Evolutionary conservation across 2,888 invertebrate genomes (phyloP).

Genomic region (Phragmatobia fuliginosa): DNA sequence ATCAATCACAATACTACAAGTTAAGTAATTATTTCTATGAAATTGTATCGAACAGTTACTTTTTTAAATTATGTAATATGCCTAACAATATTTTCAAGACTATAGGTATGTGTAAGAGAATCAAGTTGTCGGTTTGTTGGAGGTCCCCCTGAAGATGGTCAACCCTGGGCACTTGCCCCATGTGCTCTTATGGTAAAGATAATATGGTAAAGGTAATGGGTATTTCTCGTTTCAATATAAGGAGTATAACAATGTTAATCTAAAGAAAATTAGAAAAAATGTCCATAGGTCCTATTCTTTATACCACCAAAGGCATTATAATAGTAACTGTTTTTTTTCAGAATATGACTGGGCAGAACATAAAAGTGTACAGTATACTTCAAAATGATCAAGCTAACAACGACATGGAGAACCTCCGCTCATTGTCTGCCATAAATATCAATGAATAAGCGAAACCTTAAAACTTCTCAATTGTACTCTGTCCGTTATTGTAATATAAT

Average conservation of each 20-base stretch:
- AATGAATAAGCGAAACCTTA: not conserved
- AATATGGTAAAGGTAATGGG: too few relatives aligned
- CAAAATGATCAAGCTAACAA: slow-evolving; percentile 35
- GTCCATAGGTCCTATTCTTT: not conserved
- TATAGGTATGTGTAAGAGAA: too few relatives aligned
- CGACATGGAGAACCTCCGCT: not conserved
- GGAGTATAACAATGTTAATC: not conserved
- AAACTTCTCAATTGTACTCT: not conserved
- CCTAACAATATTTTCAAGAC: too few relatives aligned
- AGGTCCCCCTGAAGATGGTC: too few relatives aligned
- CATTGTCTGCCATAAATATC: not conserved
- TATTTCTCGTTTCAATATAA: too few relatives aligned
- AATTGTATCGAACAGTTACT: too few relatives aligned
- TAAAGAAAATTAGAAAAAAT: not conserved
- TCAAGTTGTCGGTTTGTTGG: too few relatives aligned
- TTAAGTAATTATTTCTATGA: too few relatives aligned
- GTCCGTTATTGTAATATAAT: not conserved
- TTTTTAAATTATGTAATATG: too few relatives aligned
- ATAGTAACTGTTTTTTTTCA: slow-evolving; percentile 53
- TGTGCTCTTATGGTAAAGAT: too few relatives aligned
- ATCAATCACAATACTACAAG: too few relatives aligned
- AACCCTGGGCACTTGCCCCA: too few relatives aligned
- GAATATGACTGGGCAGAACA: slow-evolving; percentile 74
- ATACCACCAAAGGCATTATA: not conserved
- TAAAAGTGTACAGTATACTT: slow-evolving; percentile 68